These are phyloP conservation scores for Sardinella longiceps DNA, from an alignment of 2,797 vertebrate species.

Conservation along the genomic window DNA sequence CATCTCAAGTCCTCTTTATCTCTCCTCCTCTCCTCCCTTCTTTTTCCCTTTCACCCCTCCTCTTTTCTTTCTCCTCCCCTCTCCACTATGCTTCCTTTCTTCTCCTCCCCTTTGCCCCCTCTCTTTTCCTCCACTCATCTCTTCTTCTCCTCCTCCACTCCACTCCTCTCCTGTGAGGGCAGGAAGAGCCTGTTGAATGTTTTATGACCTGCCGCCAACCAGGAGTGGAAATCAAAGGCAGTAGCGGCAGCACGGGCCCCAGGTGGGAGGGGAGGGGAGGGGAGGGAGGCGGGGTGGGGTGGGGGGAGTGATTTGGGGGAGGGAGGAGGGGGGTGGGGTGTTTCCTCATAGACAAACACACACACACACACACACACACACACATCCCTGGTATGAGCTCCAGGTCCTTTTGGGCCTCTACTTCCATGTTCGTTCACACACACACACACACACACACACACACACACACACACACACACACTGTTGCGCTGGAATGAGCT, in stretches of 20 bases:
- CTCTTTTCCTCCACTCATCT: background rate
- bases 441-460: too few relatives aligned
- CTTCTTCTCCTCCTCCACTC: background rate
- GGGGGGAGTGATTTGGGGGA: too few relatives aligned
- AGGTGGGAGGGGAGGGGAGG: slow-evolving; percentile 34
- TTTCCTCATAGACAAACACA: background rate
- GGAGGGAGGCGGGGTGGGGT: too few relatives aligned
- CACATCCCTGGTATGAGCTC: too few relatives aligned
- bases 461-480: too few relatives aligned
- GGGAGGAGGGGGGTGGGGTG: background rate
- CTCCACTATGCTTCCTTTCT: slow-evolving; percentile 50
- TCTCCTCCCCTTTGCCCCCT: slow-evolving; percentile 33
- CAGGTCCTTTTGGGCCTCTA: too few relatives aligned
- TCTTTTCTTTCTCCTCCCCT: slow-evolving; percentile 14
- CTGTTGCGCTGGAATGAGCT: too few relatives aligned
- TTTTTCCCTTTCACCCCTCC: slow-evolving; percentile 50
- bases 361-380: too few relatives aligned
- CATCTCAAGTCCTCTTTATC: background rate
- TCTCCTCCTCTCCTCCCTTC: background rate
- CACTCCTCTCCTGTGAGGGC: slow-evolving; percentile 1
- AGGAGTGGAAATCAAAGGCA: slow-evolving; percentile 58
- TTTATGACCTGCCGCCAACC: slow-evolving; percentile 43
- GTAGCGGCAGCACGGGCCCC: slow-evolving; percentile 33
- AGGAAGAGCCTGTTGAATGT: slow-evolving; percentile 43
- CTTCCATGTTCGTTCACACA: too few relatives aligned